Base-by-base conservation (phyloP, 2,113 vertebrate species). In the Trogon melanurus region DNA sequence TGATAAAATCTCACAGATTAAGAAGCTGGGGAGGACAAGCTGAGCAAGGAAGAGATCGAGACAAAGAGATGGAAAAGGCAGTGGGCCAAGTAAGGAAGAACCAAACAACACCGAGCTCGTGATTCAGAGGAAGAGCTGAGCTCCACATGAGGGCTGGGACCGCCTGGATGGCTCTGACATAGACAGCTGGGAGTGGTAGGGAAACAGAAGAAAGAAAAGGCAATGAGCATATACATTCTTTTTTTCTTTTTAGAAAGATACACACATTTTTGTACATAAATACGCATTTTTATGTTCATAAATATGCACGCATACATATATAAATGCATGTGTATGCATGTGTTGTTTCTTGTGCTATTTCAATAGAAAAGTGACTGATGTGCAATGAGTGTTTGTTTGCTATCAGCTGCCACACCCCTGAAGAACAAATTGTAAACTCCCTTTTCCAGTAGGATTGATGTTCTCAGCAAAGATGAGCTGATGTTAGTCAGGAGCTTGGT, bases 1-100 rank as follows among this genome's bases (percentile, higher is more conserved):
- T 48, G 92, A 96, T 95, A 93, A 96, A 94, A 94, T 96, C 94
- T 93, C 85, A 70, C 13, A 80, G 67, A 94, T 83, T 92, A 92
- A 90, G 88, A 93, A 83, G 27, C 79, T 78, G 51, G 64, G 51
- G 60, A 90, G 72, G 79, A 32, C 65, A 94, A 79, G 16, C 65
- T 83, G 27, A 66, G 27, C 79, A 88, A 85, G 44, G 93, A 88
- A 94, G 79, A 93, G 93, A 95, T 58, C 0, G 2, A 89, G 91
- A 95, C 88, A 93, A 85, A 89, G 74, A 92, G 64, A 56, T 71
- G 60, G n/a, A 92, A 56, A 88, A 57, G 76, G 85, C 91, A 94
- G 20, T 38, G 48, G 32, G 85, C 91, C 94, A 93, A 47, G 51
- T n/a, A 70, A 90, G 69, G 51, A 94, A 86, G 54, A 84, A 93